Evolutionary conservation across 2,797 vertebrate species (phyloP).

Genomic region (Danio albolineatus): DNA sequence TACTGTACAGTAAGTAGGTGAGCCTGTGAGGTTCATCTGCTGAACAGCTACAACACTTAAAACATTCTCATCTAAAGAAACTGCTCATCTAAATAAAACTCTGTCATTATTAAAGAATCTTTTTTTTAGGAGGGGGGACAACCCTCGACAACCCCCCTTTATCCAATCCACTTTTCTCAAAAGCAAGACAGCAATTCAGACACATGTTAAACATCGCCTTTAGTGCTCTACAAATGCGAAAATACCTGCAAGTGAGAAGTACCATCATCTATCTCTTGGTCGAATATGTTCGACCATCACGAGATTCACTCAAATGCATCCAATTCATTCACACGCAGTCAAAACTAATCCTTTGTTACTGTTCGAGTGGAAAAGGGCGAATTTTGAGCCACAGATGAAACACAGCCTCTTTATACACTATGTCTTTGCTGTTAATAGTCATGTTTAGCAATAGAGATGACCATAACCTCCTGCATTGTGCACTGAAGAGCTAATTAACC

Average conservation of each 20-base stretch:
- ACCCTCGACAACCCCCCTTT: too few species aligned
- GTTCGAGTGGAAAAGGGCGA: background rate
- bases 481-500: conserved; percentile 35
- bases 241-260: background rate
- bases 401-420: background rate
- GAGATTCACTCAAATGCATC: conserved; percentile 17
- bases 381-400: background rate
- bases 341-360: conserved; percentile 1
- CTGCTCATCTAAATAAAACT: too few species aligned
- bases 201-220: conserved; percentile 17
- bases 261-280: background rate
- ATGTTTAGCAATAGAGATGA: conserved; percentile 5
- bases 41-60: too few species aligned
- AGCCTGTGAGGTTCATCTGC: too few species aligned
- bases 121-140: too few species aligned
- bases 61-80: too few species aligned
- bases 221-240: background rate
- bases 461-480: conserved; percentile 26
- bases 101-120: too few species aligned
- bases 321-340: conserved; percentile 22
- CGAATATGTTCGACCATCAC: background rate
- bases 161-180: conserved; percentile 6
- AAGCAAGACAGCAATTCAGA: background rate
- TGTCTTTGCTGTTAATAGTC: conserved; percentile 12
- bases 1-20: too few species aligned